Evolutionary conservation across 2,888 invertebrate species (phyloP), one percentile per base, ranked within the genome.

Genomic region (Poecilobothrus nobilitatus): DNA sequence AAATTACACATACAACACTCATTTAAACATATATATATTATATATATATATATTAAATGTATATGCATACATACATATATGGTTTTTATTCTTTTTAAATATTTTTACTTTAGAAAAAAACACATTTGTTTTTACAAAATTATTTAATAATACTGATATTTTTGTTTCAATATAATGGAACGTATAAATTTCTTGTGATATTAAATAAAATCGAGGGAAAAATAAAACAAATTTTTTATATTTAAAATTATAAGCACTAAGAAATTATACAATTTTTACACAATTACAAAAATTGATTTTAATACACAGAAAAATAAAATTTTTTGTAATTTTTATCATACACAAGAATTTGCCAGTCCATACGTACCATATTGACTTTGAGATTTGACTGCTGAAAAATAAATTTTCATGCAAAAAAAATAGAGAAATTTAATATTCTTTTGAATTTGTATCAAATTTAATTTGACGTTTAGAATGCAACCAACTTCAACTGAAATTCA

Each of bases 291-390:
- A n/a, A n/a, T 44, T 44, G 12, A 44, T 44, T 44, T 44, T 44
- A 44, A 44, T 44, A 44, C 44, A 44, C 44, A 44, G 44, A 44
- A 15, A 44, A 9, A 44, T 10, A 44, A 6, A 10, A 10, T 44
- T 44, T 44, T 44, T 44, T 44, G 3, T 44, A 10, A 12, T 44
- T 15, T 9, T 9, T 44, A 10, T 44, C 3, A 3, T 44, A 44
- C 44, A 44, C 44, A 44, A 44, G 44, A 44, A 15, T 44, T 44
- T 44, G 44, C 44, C 44, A 44, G 12, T 12, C 44, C 44, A 12
- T 44, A 44, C 44, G 44, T 44, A 44, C 44, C 44, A 44, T 44
- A 44, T 44, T 44, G 44, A 44, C 44, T 44, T 44, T 44, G 44
- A 44, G 44, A 44, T 44, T 44, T 44, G 44, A 44, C 44, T 44